phyloP scores from a whole-genome alignment of 2,113 vertebrate species.

The Colius striatus region DNA sequence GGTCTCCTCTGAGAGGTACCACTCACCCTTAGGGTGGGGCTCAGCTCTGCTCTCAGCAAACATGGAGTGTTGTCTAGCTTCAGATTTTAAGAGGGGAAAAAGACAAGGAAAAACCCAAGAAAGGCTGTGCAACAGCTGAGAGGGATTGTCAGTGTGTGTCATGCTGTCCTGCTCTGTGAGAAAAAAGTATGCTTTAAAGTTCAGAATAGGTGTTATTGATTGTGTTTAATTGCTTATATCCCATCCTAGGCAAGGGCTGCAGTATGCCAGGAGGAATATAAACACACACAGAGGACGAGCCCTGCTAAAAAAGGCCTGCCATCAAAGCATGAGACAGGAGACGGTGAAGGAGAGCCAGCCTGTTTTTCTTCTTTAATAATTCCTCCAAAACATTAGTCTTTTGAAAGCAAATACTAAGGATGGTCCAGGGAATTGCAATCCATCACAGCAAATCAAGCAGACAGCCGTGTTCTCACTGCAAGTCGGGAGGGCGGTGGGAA shows the following conservation, averaged over 20 bases:
- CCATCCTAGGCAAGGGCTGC: not conserved
- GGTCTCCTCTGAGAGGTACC: not conserved
- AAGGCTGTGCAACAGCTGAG: conserved; percentile 54
- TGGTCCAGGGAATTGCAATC: conserved; percentile 29
- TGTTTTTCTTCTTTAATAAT: conserved; percentile 1
- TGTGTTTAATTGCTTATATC: not conserved
- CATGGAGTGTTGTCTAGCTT: not conserved
- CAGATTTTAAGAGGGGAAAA: not conserved
- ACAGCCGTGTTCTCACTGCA: not conserved
- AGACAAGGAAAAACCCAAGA: not conserved
- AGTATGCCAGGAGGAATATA: not conserved
- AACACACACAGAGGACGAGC: not conserved
- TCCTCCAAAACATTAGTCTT: conserved; percentile 7
- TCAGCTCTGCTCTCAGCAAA: not conserved
- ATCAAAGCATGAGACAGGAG: conserved; percentile 3
- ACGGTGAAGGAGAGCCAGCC: not conserved
- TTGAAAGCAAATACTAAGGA: conserved; percentile 23
- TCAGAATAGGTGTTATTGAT: not conserved
- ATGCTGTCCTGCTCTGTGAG: not conserved
- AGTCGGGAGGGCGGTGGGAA: conserved; percentile 43
- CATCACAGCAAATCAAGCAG: conserved; percentile 14
- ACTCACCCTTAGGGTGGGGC: not conserved
- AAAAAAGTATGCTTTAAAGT: conserved; percentile 33
- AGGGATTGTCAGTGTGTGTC: conserved; percentile 38
- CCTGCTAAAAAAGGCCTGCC: not conserved